A percentile compares a stretch with the other conserved stretches of the same genome.
phyloP scores from a whole-genome alignment of 2,113 vertebrate genomes.

The Brachirus orientalis region DNA sequence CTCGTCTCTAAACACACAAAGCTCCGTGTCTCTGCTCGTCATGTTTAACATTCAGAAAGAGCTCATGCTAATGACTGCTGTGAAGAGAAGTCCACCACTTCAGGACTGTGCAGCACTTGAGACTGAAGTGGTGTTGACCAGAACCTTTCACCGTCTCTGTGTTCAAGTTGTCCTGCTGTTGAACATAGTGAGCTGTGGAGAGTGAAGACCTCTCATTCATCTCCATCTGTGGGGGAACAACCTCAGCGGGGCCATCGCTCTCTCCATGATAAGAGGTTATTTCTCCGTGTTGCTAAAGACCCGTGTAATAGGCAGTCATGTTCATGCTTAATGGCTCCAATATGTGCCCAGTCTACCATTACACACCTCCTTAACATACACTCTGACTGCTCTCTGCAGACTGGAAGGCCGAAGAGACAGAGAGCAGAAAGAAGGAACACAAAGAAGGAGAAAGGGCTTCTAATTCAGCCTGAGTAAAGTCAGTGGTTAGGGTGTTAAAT shows the following conservation, averaged over 20 bases:
- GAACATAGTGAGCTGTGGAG: slow-evolving; percentile 10
- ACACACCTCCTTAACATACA: slow-evolving; percentile 30
- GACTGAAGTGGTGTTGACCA: slow-evolving; percentile 47
- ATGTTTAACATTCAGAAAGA: too few relatives aligned
- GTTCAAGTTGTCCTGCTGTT: slow-evolving; percentile 41
- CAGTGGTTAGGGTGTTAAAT: slow-evolving; percentile 37
- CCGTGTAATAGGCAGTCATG: slow-evolving; percentile 41
- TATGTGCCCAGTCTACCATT: slow-evolving; percentile 22
- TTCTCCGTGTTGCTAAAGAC: slow-evolving; percentile 50
- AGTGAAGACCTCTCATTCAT: too few relatives aligned
- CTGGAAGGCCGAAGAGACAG: slow-evolving; percentile 5
- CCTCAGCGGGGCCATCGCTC: neutral
- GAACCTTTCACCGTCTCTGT: slow-evolving; percentile 23
- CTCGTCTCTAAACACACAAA: too few relatives aligned
- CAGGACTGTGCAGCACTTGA: slow-evolving; percentile 7
- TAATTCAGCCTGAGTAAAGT: slow-evolving; percentile 34
- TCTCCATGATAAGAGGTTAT: slow-evolving; percentile 32
- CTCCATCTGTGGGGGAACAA: slow-evolving; percentile 10
- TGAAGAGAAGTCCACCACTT: slow-evolving; percentile 37
- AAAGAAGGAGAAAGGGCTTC: neutral
- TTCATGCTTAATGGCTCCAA: slow-evolving; percentile 43
- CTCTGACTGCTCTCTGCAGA: neutral
- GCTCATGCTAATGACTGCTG: too few relatives aligned
- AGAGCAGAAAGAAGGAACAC: neutral
- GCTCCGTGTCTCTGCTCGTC: too few relatives aligned